These are phyloP conservation scores for Poecilia wingei DNA, from an alignment of 2,797 vertebrate species.

Conservation along the genomic window DNA sequence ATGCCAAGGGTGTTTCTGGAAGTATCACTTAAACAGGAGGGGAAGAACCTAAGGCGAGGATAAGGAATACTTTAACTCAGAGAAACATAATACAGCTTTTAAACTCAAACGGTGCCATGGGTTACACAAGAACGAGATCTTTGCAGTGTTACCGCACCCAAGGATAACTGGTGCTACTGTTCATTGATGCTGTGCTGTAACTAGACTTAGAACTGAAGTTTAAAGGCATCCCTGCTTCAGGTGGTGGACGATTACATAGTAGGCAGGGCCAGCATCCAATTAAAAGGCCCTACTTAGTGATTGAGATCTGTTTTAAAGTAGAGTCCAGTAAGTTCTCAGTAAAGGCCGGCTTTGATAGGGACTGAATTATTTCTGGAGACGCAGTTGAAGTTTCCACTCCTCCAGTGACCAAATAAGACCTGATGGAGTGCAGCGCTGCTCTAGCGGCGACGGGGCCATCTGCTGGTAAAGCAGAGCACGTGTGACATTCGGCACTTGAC, in stretches of 20 bases:
- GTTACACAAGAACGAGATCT: no score
- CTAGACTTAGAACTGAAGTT: conserved; percentile 53
- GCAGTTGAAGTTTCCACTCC: neutral
- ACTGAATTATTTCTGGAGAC: neutral
- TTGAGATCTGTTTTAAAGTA: conserved; percentile 60
- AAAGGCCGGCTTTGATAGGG: conserved; percentile 13
- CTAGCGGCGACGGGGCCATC: conserved; percentile 38
- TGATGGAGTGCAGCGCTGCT: neutral
- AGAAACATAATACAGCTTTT: neutral
- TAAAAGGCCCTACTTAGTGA: conserved; percentile 74
- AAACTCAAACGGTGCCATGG: neutral
- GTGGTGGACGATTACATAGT: conserved; percentile 60
- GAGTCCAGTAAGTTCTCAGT: conserved; percentile 30
- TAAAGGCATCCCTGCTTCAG: conserved; percentile 56
- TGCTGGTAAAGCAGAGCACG: conserved; percentile 44
- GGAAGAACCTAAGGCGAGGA: neutral
- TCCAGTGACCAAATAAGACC: neutral
- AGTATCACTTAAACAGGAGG: conserved; percentile 37
- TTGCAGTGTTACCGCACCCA: neutral
- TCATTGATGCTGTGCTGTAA: conserved; percentile 60
- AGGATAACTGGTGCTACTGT: conserved; percentile 33
- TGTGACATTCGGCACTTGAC: conserved; percentile 60
- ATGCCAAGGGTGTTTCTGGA: conserved; percentile 21
- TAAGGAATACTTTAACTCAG: neutral
- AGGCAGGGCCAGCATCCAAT: conserved; percentile 59